Percentiles rank a stretch among this genome's conserved stretches.
These are phyloP conservation scores for Chorisops tibialis DNA, from an alignment of 2,888 invertebrate species.

Conservation along the genomic window DNA sequence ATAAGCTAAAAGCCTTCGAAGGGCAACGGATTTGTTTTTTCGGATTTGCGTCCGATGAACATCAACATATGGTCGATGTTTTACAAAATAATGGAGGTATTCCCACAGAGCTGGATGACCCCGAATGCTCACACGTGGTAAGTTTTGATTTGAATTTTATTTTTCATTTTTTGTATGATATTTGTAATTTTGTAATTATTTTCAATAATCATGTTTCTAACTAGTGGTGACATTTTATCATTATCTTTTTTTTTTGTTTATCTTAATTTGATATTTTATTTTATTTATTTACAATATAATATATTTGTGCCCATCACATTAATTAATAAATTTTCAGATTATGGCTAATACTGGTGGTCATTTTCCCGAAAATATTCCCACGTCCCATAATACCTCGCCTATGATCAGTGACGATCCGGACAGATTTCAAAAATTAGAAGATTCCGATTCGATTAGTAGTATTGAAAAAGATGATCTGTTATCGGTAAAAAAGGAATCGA, in stretches of 20 bases:
- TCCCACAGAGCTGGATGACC: conserved; percentile 72
- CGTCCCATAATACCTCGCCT: conserved; percentile 34
- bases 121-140: conserved; percentile 88
- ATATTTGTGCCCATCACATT: conserved; percentile 29
- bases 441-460: conserved; percentile 30
- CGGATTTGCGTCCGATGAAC: conserved; percentile 87
- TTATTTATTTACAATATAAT: conserved; percentile 24
- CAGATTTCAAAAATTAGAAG: background rate
- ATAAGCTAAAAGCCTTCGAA: conserved; percentile 82
- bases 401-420: conserved; percentile 1
- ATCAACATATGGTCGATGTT: conserved; percentile 87
- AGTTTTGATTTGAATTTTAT: conserved; percentile 51
- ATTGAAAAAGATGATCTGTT: conserved; percentile 31
- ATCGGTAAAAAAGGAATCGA: conserved; percentile 13
- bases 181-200: conserved; percentile 6
- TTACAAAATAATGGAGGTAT: conserved; percentile 82
- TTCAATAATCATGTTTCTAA: conserved; percentile 15
- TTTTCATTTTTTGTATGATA: conserved; percentile 6
- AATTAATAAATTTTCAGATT: conserved; percentile 43
- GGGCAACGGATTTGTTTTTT: conserved; percentile 83
- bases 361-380: conserved; percentile 46
- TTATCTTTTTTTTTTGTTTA: conserved; percentile 30
- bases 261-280: conserved; percentile 30
- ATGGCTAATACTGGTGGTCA: conserved; percentile 53
- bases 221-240: conserved; percentile 28